Conservation (phyloP, 2,113 vertebrate genomes). For the Philantomba maxwellii region DNA sequence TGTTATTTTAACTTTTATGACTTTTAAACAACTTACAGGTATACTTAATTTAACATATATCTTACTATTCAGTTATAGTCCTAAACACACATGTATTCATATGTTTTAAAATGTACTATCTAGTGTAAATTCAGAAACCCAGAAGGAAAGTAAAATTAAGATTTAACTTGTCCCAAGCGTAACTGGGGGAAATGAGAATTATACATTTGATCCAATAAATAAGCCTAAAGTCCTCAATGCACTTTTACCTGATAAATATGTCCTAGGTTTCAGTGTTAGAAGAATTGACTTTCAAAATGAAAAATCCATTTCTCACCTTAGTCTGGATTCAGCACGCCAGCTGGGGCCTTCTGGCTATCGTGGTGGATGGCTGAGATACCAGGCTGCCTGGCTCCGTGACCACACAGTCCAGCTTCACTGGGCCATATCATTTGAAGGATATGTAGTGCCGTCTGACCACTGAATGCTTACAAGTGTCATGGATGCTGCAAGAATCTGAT, state of each 20-base stretch:
- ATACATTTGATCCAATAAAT: background rate
- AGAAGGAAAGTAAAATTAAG: constrained; percentile 45
- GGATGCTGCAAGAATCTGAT: constrained; percentile 80
- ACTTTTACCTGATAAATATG: background rate
- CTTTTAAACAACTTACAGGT: background rate
- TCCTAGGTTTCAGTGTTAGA: constrained; percentile 51
- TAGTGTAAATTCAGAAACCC: background rate
- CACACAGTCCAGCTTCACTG: constrained; percentile 81
- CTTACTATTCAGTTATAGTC: background rate
- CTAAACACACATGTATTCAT: background rate
- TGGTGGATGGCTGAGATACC: constrained; percentile 77
- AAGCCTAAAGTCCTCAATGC: background rate
- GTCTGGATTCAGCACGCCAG: constrained; percentile 11
- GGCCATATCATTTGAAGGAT: constrained; percentile 83
- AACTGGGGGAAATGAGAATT: background rate
- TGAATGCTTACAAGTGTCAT: constrained; percentile 83
- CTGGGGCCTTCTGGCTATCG: constrained; percentile 67
- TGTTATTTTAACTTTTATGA: constrained; percentile 40
- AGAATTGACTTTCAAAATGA: constrained; percentile 69
- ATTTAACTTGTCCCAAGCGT: background rate
- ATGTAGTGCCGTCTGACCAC: constrained; percentile 81
- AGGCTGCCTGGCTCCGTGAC: constrained; percentile 72
- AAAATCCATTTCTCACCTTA: constrained; percentile 41
- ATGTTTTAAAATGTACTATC: background rate
- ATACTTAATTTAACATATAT: constrained; percentile 31